Conservation (phyloP, 2,113 vertebrate species). For the Holacanthus passer region DNA sequence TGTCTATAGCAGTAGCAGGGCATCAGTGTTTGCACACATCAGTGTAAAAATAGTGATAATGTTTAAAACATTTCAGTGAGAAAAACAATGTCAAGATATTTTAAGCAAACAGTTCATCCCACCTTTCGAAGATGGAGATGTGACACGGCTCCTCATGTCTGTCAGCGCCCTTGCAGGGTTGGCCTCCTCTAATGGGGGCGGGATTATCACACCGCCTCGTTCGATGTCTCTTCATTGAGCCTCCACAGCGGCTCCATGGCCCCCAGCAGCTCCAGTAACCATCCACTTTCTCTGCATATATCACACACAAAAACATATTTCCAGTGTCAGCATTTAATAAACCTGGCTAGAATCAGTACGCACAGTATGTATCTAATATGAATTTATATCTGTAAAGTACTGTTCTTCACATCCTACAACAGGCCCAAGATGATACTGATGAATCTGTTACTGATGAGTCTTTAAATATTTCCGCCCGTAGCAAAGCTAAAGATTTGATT, state of each 20-base stretch:
- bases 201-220: constrained; percentile 90
- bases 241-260: constrained; percentile 87
- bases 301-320: neutral
- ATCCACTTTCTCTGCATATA: constrained; percentile 86
- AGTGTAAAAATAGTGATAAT: neutral
- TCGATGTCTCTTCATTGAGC: constrained; percentile 84
- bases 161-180: constrained; percentile 79
- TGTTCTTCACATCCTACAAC: too few relatives aligned
- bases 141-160: constrained; percentile 86
- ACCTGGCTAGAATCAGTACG: neutral
- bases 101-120: constrained; percentile 15
- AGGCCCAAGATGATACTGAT: neutral
- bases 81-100: neutral
- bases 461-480: neutral
- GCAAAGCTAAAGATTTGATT: too few relatives aligned
- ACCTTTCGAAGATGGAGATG: constrained; percentile 89
- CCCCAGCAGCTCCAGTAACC: constrained; percentile 95
- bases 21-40: neutral
- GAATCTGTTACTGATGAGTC: neutral
- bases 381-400: neutral
- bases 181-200: constrained; percentile 82
- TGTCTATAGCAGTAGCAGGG: neutral
- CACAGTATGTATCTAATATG: neutral
- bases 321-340: neutral
- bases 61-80: neutral